These are phyloP conservation scores for Mesoligia furuncula DNA, from an alignment of 2,888 invertebrate genomes.

Conservation along the genomic window DNA sequence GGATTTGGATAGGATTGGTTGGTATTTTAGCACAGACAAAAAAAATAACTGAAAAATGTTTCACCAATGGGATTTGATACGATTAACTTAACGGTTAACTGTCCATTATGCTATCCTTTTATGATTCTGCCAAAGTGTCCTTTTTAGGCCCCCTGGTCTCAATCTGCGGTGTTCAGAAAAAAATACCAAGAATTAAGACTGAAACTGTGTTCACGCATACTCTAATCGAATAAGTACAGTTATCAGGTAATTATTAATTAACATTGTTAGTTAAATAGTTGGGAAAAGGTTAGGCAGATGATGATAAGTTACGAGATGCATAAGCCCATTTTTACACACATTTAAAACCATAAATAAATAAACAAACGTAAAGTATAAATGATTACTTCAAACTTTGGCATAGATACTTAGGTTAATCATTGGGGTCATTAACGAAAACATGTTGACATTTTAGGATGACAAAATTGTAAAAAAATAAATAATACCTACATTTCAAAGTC, in stretches of 20 bases:
- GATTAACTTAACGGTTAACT: too few species aligned
- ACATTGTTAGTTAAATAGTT: not conserved
- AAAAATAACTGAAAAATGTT: too few species aligned
- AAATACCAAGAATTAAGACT: not conserved
- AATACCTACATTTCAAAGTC: not conserved
- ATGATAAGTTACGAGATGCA: not conserved
- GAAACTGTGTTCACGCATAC: not conserved
- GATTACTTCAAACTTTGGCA: not conserved
- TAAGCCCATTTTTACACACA: not conserved
- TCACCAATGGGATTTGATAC: too few species aligned
- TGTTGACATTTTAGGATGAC: not conserved
- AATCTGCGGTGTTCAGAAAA: too few species aligned
- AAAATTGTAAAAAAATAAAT: not conserved
- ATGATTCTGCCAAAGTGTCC: too few species aligned
- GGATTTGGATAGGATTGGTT: too few species aligned
- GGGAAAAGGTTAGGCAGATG: not conserved
- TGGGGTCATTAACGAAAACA: conserved; percentile 1
- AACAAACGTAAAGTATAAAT: too few species aligned
- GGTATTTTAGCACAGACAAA: too few species aligned
- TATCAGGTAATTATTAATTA: not conserved
- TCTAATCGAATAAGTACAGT: not conserved
- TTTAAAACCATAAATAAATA: not conserved
- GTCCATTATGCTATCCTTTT: too few species aligned
- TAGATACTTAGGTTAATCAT: not conserved
- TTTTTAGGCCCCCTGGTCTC: too few species aligned